Percentiles rank a stretch among this genome's conserved stretches.
Evolutionary conservation across 1,140 invertebrate genomes (phyloP).

Genomic region (Chironomus striatipennis): DNA sequence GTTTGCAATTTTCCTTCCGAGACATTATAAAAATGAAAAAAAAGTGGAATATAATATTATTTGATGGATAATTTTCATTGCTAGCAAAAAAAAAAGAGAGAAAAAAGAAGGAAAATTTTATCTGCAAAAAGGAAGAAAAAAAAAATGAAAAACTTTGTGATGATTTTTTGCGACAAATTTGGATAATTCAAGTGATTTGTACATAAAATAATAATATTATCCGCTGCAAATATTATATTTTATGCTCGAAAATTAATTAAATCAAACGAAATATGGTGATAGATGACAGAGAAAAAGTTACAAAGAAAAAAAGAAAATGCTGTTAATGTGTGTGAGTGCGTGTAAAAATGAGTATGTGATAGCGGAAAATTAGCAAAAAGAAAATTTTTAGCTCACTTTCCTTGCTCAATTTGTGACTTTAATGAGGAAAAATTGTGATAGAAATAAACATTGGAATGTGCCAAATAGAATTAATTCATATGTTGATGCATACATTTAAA

Average conservation of each 20-base stretch:
- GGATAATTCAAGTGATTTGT: conserved; percentile 19
- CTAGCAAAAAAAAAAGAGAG: not conserved
- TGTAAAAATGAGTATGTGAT: conserved; percentile 13
- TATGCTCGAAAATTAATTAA: conserved; percentile 6
- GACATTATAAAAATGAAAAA: not conserved
- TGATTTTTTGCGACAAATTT: not conserved
- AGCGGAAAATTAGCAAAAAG: conserved; percentile 7
- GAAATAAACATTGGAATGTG: not conserved
- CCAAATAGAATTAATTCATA: not conserved
- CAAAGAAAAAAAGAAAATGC: not conserved
- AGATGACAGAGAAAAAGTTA: conserved; percentile 13
- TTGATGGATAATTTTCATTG: not conserved
- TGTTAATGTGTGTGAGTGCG: conserved; percentile 21
- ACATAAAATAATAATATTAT: conserved; percentile 3
- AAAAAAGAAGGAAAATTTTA: not conserved
- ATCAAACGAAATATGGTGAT: conserved; percentile 6
- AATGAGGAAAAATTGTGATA: not conserved
- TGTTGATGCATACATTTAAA: no score
- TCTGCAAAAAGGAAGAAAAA: not conserved
- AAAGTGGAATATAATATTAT: no score
- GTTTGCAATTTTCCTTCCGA: conserved; percentile 6
- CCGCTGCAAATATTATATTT: conserved; percentile 6
- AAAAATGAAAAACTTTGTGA: not conserved
- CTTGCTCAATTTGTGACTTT: not conserved
- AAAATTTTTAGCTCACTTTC: not conserved